Percentiles rank a stretch among this genome's conserved stretches.
Evolutionary conservation across 2,797 vertebrate species (phyloP).

Genomic region (Semaprochilodus insignis): DNA sequence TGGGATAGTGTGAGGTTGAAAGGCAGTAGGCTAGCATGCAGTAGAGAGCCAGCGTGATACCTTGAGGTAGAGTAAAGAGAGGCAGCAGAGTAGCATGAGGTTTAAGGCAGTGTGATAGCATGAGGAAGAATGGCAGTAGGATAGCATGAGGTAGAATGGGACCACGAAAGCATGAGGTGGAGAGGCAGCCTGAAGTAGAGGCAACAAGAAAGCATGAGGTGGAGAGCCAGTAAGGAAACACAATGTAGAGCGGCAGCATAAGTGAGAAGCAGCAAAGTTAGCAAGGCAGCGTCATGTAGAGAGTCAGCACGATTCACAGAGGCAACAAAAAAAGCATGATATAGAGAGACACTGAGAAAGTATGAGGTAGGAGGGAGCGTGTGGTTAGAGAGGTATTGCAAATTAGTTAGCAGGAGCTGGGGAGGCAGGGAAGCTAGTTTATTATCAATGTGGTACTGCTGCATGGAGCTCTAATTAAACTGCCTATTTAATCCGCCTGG

Average conservation of each 20-base stretch:
- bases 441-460: slow-evolving; percentile 23
- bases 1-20: too few relatives aligned
- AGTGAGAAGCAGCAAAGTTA: not conserved
- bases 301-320: not conserved
- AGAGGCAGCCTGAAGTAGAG: not conserved
- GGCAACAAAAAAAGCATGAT: not conserved
- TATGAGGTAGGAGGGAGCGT: not conserved
- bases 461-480: slow-evolving; percentile 34
- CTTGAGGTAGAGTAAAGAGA: too few relatives aligned
- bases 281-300: not conserved
- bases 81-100: not conserved
- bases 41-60: not conserved
- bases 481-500: slow-evolving; percentile 14
- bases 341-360: not conserved
- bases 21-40: too few relatives aligned
- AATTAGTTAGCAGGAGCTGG: not conserved
- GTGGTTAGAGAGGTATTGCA: not conserved
- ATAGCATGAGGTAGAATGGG: not conserved
- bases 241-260: not conserved
- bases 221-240: not conserved
- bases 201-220: not conserved
- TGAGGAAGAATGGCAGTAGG: too few relatives aligned
- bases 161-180: not conserved
- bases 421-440: slow-evolving; percentile 11
- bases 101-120: not conserved